Conservation (phyloP, 2,113 vertebrate species). For the Chaetodon auriga region DNA sequence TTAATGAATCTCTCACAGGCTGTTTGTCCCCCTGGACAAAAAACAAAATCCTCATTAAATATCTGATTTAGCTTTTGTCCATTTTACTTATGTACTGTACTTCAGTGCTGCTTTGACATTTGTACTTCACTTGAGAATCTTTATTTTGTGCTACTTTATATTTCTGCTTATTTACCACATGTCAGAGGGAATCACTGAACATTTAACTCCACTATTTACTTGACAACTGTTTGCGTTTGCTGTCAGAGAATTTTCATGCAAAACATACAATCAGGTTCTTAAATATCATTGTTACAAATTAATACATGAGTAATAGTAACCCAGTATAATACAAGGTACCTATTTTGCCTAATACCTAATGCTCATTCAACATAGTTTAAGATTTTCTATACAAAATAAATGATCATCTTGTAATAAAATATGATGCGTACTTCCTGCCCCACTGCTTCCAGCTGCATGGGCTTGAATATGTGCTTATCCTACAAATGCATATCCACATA, state of each 20-base stretch:
- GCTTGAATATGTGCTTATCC: not conserved
- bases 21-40: conserved; percentile 30
- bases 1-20: conserved; percentile 23
- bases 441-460: not conserved
- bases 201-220: not conserved
- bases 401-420: not conserved
- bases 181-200: not conserved
- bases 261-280: not conserved
- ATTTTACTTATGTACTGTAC: not conserved
- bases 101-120: not conserved
- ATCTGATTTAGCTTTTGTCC: conserved; percentile 16
- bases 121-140: not conserved
- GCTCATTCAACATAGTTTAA: not conserved
- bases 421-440: not conserved
- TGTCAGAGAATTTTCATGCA: not conserved
- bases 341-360: not conserved
- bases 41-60: conserved; percentile 48
- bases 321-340: not conserved
- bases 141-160: not conserved
- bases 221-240: not conserved
- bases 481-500: too few relatives aligned
- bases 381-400: not conserved
- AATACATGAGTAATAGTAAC: not conserved
- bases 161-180: not conserved
- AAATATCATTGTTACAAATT: not conserved